Evolutionary conservation across 1,140 invertebrate genomes (phyloP), one percentile per base, ranked within the genome.

Genomic region (Drosophila kepulauana): DNA sequence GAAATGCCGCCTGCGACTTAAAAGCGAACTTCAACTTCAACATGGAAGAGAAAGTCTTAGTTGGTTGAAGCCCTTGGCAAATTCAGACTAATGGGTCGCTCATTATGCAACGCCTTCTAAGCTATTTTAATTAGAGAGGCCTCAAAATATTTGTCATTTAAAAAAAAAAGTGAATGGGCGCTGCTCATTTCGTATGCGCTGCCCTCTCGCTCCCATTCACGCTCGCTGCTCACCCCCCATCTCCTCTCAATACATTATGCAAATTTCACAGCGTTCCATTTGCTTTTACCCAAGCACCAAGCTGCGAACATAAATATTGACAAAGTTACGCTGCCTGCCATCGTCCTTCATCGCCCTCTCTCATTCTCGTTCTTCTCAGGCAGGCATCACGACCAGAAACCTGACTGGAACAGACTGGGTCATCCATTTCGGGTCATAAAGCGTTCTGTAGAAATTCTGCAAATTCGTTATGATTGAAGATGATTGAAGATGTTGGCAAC

Each of bases 51-150:
- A 3, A 57, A 38, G 16, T 56, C 51, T 15, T 15, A 33, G 15
- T 8, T 4, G 13, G 11, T 43, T 5, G 5, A 11, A 25, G n/a
- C 11, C 43, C 25, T 11, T 46, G 35, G 2, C 59, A 64, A 57
- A 52, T 16, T 8, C 11, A 33, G 61, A 61, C 61, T 61, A 73
- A 77, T 76, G 54, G 46, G 28, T 8, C 41, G 56, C 74, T 49
- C 74, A 61, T 76, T 76, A 65, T 72, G 74, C 61, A 65, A 52
- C 65, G 65, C 15, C n/a, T 48, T 56, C 20, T 25, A 52, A 65
- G 70, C 77, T 41, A 68, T 66, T 70, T 79, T 89, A 89, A 89
- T 88, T 89, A 81, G 64, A 57, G 59, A 30, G 25, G 35, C 49
- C 51, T 35, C 45, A 73, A 79, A 73, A 74, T 77, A 75, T 63